Evolutionary conservation across 2,797 vertebrate species (phyloP).

Genomic region (Amblyraja radiata): DNA sequence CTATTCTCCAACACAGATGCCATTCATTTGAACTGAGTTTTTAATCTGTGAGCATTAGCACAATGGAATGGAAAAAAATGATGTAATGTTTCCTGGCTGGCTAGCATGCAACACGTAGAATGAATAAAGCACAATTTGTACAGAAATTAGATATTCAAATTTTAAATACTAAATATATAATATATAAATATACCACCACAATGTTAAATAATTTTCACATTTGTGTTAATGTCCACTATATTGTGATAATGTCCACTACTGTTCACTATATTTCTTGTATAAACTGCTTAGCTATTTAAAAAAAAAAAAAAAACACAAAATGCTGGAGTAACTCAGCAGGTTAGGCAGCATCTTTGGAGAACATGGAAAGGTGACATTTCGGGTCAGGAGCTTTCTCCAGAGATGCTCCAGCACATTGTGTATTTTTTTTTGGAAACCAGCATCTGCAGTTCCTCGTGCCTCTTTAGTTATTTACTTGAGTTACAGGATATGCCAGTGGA

Average conservation of each 20-base stretch:
- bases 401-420: too few relatives aligned
- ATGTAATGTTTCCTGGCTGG: background rate
- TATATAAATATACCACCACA: background rate
- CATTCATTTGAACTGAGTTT: background rate
- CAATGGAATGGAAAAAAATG: background rate
- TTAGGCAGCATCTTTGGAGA: too few relatives aligned
- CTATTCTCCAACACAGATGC: background rate
- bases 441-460: too few relatives aligned
- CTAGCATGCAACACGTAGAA: background rate
- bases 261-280: background rate
- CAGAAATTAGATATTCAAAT: background rate
- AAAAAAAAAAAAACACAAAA: too few relatives aligned
- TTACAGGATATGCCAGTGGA: conserved; percentile 2
- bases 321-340: too few relatives aligned
- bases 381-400: too few relatives aligned
- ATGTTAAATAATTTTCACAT: background rate
- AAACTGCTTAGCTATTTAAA: background rate
- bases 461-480: conserved; percentile 11
- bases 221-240: background rate
- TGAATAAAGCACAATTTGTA: background rate
- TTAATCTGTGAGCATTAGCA: background rate
- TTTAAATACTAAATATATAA: background rate
- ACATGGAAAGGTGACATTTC: too few relatives aligned
- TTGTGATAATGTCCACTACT: background rate
- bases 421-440: too few relatives aligned